Evolutionary conservation across 1,140 invertebrate genomes (phyloP), one percentile per base, ranked within the genome.

Genomic region (Saccostrea glomerata): DNA sequence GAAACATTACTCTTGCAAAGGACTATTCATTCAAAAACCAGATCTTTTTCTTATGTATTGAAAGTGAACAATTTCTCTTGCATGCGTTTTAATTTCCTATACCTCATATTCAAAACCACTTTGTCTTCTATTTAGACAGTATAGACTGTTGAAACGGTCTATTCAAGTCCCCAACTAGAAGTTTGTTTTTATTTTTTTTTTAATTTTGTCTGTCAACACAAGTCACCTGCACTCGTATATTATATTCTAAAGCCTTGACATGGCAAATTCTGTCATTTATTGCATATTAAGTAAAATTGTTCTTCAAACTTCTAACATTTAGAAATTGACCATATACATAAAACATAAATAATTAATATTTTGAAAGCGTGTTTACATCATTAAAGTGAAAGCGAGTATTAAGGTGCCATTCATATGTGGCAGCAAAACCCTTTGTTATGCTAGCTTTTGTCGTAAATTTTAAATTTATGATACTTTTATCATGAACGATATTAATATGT

Each of bases 321-420:
- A 77, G 23, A 77, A 36, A 63, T 63, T 20, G 70, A 77, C 70
- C 70, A 77, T 77, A 77, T 9, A 17, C 70, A 30, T 77, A 77
- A 77, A 77, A 13, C 70, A 36, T 77, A 36, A 77, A 77, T 77
- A 77, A 77, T 77, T 77, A 77, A 77, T 77, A 77, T 30, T 77
- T 77, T 13, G 70, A 77, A 36, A 77, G 25, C 70, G 25, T 77
- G 70, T 77, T 77, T 77, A 77, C 30, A 77, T 77, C 25, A 36
- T 30, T 15, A 77, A 77, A 30, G 25, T 77, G 25, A 77, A 17
- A 77, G 13, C 30, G 25, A 13, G 70, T 36, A 77, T 77, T 36
- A 77, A 77, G 30, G 30, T 77, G 12, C 25, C 66, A 30, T 36
- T 77, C 25, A 25, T 77, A 11, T 36, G 25, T 77, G 9, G 23